Conservation (phyloP, 2,797 vertebrate species). For the Percopsis omiscomaycus region DNA sequence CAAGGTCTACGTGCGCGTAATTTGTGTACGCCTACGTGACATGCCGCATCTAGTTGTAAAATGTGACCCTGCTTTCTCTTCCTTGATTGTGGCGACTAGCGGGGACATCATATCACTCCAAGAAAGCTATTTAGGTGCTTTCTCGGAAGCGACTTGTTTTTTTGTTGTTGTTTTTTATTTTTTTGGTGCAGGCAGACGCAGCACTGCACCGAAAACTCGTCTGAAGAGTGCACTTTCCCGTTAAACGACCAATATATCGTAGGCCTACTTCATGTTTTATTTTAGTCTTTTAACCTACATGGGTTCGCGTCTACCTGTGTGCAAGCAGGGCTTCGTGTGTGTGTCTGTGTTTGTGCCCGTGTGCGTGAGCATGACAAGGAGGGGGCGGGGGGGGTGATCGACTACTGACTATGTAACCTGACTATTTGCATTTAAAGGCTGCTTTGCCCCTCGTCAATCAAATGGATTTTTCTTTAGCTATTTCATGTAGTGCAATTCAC, state of each 20-base stretch:
- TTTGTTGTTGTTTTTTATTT: slow-evolving; percentile 5
- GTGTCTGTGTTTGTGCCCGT: slow-evolving; percentile 11
- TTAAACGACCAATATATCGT: no score
- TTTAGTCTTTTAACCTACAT: background rate
- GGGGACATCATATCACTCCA: slow-evolving; percentile 32
- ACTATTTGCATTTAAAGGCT: slow-evolving; percentile 31
- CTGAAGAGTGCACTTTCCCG: no score
- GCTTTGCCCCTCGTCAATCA: slow-evolving; percentile 27
- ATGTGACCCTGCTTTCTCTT: slow-evolving; percentile 30
- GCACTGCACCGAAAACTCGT: background rate
- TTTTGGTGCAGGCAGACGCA: slow-evolving; percentile 79
- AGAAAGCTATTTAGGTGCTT: slow-evolving; percentile 34
- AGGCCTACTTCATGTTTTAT: background rate
- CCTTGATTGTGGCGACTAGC: background rate
- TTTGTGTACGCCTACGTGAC: slow-evolving; percentile 31
- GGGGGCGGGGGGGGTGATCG: background rate
- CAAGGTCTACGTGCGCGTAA: slow-evolving; percentile 53
- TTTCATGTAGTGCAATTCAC: slow-evolving; percentile 23
- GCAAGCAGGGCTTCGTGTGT: slow-evolving; percentile 3
- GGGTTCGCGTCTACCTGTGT: background rate
- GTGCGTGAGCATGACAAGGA: background rate
- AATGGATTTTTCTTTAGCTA: slow-evolving; percentile 16
- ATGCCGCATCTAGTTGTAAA: slow-evolving; percentile 46
- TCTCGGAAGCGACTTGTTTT: slow-evolving; percentile 43
- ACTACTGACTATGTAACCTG: slow-evolving; percentile 19